Evolutionary conservation across 2,888 invertebrate genomes (phyloP), one percentile per base, ranked within the genome.

Genomic region (Therioaphis trifolii): DNA sequence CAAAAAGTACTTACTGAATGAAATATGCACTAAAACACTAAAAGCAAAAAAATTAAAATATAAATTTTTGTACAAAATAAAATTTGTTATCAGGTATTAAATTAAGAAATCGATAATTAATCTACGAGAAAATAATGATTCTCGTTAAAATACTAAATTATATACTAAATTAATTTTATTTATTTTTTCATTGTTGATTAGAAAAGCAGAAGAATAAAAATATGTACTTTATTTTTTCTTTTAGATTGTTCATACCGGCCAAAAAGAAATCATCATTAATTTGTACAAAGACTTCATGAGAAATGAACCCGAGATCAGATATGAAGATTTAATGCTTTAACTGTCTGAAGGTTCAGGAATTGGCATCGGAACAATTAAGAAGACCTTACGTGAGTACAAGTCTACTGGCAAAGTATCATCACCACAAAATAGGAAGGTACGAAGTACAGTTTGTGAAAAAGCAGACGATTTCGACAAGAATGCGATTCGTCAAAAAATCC

Each of bases 81-180:
- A n/a, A n/a, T n/a, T n/a, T n/a, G n/a, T n/a, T n/a, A n/a, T n/a
- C n/a, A n/a, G n/a, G n/a, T n/a, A 52, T 12, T 15, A 52, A 12
- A 52, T 52, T 52, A 52, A 12, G 52, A 52, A 52, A 52, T 52
- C 15, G 52, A 52, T 52, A 52, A 52, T 52, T 52, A 52, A 52
- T 52, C 52, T 52, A 52, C 15, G 52, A 52, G 15, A 52, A 7
- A 52, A 7, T 52, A 52, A 52, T 52, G 15, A 52, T 52, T 52
- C 14, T n/a, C 3, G n/a, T 35, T 66, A 66, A 35, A 5, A 40
- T 43, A 21, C 40, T 29, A 29, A 55, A n/a, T 4, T 4, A 0
- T 1, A 27, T 5, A 24, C 24, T 24, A 72, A 49, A n/a, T 2
- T 27, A 72, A 24, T 27, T 0, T 29, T 72, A 27, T 49, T 71